Conservation (phyloP, 2,797 vertebrate genomes). For the Hipposideros larvatus region DNA sequence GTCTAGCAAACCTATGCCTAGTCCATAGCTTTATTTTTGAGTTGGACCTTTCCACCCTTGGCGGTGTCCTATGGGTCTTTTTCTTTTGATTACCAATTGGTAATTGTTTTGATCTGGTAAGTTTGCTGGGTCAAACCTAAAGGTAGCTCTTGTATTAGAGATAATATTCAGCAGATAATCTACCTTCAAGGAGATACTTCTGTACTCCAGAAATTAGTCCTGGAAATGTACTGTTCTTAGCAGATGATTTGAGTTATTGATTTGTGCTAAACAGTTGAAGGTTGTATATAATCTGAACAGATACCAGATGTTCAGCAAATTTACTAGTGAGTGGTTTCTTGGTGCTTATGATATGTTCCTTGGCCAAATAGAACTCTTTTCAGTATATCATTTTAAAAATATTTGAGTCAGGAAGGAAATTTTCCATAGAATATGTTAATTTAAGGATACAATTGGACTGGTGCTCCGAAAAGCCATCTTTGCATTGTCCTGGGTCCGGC, state of each 20-base stretch:
- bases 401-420: neutral
- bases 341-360: neutral
- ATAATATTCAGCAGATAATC: neutral
- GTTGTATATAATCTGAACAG: neutral
- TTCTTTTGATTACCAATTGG: neutral
- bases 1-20: neutral
- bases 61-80: neutral
- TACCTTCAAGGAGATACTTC: neutral
- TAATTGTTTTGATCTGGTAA: neutral
- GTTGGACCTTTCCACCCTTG: neutral
- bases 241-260: conserved; percentile 28
- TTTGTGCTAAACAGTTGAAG: neutral
- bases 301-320: conserved; percentile 51
- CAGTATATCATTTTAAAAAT: neutral
- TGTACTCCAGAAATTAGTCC: neutral
- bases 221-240: conserved; percentile 4
- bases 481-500: neutral
- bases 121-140: conserved; percentile 7
- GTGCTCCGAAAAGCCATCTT: neutral
- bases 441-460: neutral
- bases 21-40: neutral
- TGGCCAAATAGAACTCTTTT: conserved; percentile 36
- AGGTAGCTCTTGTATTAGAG: neutral
- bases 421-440: neutral
- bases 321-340: neutral